Base-by-base conservation (phyloP, 2,888 invertebrate species). In the Erebia aethiops region DNA sequence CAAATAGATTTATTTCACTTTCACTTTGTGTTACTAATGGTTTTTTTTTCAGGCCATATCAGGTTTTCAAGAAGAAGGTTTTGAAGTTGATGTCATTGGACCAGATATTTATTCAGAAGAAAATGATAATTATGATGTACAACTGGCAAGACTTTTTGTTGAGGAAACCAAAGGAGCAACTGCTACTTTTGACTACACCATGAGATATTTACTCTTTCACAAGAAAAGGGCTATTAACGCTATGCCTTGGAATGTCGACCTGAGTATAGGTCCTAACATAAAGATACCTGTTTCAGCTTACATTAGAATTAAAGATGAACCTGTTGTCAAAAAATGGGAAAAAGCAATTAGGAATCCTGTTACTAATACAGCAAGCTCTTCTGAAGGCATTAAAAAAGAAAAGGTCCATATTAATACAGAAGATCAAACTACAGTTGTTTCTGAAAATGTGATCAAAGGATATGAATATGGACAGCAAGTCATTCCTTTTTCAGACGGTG, bases 71-170 rank as follows among this genome's bases (percentile, higher is more conserved):
- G 90, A 94, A 65, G 88, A 92, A 4, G 87, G 91, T 13, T 94
- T 95, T 76, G 94, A 95, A 80, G 85, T 96, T 14, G 95, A 95
- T 82, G 93, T 96, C 11, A 95, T 96, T 94, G 96, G 94, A 79
- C 94, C 88, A 71, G 86, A 90, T 69, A 81, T 90, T 58, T 82
- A 90, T 72, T 89, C 92, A 76, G 87, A 83, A 76, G 87, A 81
- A 1, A 74, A 76, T 56, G 86, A 90, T 78, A 81, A 84, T 69
- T 75, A 81, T 52, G 88, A 90, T 56, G 77, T 87, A 57, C 76
- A 85, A 26, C 71, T 90, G 18, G 87, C 90, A 26, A 83, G 81
- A 70, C 78, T 86, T 75, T 83, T 94, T 84, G 83, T 95, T 72
- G 83, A 93, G 84, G 77, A 82, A 21, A 87, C 91, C 67, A 82